phyloP scores from a whole-genome alignment of 2,888 invertebrate species.

The Drosophila acutilabella region DNA sequence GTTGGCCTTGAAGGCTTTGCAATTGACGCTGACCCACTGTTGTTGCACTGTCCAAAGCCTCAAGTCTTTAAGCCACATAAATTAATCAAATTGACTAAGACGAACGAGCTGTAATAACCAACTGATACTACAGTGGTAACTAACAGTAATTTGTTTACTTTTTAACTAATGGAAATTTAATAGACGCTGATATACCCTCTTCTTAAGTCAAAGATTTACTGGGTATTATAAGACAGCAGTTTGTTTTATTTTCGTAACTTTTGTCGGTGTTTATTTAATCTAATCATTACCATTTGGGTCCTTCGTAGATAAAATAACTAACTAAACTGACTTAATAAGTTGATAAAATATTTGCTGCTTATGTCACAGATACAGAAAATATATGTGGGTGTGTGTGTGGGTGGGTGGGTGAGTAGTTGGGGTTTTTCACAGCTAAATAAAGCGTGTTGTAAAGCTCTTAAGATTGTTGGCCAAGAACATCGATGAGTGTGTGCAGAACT shows the following conservation, averaged over 20 bases:
- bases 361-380: constrained; percentile 22
- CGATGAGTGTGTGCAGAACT: constrained; percentile 8
- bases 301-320: constrained; percentile 62
- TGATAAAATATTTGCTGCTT: constrained; percentile 55
- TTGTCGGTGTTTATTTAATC: constrained; percentile 57
- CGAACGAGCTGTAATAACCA: neutral
- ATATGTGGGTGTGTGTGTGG: constrained; percentile 2
- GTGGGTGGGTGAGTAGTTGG: constrained; percentile 12
- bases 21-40: constrained; percentile 50
- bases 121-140: neutral
- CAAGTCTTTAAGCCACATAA: constrained; percentile 15
- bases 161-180: neutral
- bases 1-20: constrained; percentile 45
- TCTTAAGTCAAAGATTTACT: neutral
- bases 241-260: constrained; percentile 39
- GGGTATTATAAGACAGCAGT: constrained; percentile 25
- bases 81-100: constrained; percentile 7
- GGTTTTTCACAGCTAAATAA: constrained; percentile 22
- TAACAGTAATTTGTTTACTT: neutral
- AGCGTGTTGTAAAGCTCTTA: constrained; percentile 13
- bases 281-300: constrained; percentile 55
- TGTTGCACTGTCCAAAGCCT: constrained; percentile 17
- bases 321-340: constrained; percentile 37
- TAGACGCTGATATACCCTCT: neutral
- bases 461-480: constrained; percentile 21